These are phyloP conservation scores for Hypotaenidia okinawae DNA, from an alignment of 2,797 vertebrate genomes.

Conservation along the genomic window DNA sequence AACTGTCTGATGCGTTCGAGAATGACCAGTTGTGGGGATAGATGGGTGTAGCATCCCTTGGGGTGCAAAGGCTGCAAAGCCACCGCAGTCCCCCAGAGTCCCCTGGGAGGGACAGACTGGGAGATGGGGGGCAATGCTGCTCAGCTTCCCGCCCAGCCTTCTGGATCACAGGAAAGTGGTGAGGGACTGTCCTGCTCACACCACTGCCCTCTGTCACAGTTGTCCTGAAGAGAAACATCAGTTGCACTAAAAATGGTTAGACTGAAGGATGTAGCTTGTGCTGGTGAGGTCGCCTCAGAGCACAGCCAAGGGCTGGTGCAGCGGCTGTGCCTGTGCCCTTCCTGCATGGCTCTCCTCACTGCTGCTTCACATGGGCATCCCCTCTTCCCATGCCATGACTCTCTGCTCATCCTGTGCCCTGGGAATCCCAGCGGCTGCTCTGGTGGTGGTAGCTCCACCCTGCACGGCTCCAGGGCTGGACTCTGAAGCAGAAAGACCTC, in stretches of 20 bases:
- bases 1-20: neutral
- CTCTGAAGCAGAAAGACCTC: neutral
- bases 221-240: accelerated
- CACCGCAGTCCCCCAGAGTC: accelerated
- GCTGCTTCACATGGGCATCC: accelerated
- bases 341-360: accelerated
- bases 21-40: accelerated
- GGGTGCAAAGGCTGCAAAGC: neutral
- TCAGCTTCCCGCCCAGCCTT: neutral
- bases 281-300: accelerated
- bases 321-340: neutral
- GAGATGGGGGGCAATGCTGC: neutral
- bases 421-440: neutral
- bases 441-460: neutral
- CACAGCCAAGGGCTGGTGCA: neutral
- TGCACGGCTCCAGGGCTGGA: neutral
- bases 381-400: accelerated
- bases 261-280: neutral
- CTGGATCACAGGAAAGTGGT: neutral
- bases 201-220: neutral
- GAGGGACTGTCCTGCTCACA: neutral
- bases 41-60: neutral
- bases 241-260: neutral
- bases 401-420: accelerated
- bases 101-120: neutral